phyloP scores from a whole-genome alignment of 2,797 vertebrate genomes.

The Pseudomugil tenellus region DNA sequence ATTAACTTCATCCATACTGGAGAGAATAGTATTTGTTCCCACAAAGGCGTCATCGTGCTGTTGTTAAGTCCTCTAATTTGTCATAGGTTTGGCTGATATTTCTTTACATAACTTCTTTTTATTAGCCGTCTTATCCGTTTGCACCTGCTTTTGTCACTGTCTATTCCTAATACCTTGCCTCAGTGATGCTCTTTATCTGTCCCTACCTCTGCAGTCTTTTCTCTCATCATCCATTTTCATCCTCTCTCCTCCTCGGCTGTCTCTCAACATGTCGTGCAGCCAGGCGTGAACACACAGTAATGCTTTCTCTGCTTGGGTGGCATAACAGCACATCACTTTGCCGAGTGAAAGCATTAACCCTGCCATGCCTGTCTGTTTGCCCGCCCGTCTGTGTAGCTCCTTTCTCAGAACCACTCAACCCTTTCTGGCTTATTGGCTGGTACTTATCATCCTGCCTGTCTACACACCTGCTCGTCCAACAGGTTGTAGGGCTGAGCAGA shows the following conservation, averaged over 20 bases:
- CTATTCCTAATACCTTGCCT: conserved; percentile 45
- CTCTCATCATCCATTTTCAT: conserved; percentile 56
- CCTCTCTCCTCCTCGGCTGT: conserved; percentile 51
- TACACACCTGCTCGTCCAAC: conserved; percentile 60
- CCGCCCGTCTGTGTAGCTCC: conserved; percentile 56
- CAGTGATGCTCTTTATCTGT: conserved; percentile 45
- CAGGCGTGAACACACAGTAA: conserved; percentile 82
- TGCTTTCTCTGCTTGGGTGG: conserved; percentile 83
- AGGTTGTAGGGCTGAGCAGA: conserved; percentile 71
- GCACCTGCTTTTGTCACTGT: conserved; percentile 33
- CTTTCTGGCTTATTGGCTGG: conserved; percentile 58
- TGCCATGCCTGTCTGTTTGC: conserved; percentile 60
- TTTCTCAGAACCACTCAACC: conserved; percentile 67
- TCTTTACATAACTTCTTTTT: conserved; percentile 11
- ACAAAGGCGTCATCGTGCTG: conserved; percentile 31
- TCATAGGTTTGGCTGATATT: conserved; percentile 21
- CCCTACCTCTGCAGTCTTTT: conserved; percentile 25
- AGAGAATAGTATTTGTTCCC: conserved; percentile 20
- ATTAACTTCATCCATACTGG: conserved; percentile 58
- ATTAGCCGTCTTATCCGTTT: conserved; percentile 8
- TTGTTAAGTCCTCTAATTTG: conserved; percentile 41
- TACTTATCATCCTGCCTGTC: conserved; percentile 56
- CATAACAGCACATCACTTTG: conserved; percentile 82
- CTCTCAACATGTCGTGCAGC: conserved; percentile 70
- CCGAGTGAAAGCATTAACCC: conserved; percentile 79